Percentiles rank a stretch among this genome's conserved stretches.
These are phyloP conservation scores for Rhinella marina DNA, from an alignment of 2,797 vertebrate genomes.

Conservation along the genomic window DNA sequence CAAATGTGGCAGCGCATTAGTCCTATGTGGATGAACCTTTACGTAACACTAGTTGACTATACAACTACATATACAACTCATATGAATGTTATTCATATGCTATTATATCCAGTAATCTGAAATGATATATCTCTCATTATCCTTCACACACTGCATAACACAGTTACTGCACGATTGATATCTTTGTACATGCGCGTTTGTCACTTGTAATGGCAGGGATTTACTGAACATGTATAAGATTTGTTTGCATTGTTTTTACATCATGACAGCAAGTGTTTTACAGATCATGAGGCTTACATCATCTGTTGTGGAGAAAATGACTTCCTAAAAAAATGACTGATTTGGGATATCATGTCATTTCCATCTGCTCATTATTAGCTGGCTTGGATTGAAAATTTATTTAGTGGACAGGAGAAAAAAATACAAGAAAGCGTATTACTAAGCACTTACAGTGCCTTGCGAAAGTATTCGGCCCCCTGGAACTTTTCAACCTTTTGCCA, in stretches of 20 bases:
- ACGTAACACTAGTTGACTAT: background rate
- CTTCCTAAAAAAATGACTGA: conserved; percentile 2
- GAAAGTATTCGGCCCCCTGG: too few species aligned
- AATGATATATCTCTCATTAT: background rate
- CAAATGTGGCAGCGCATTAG: too few species aligned
- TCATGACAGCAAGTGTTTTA: background rate
- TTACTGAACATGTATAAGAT: conserved; percentile 13
- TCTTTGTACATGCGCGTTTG: background rate
- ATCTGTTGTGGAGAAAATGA: conserved; percentile 7
- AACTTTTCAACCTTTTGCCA: too few species aligned
- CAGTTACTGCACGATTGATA: background rate
- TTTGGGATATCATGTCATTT: conserved; percentile 8
- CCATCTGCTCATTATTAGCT: conserved; percentile 27
- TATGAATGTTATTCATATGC: background rate
- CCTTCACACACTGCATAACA: background rate
- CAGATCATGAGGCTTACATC: background rate
- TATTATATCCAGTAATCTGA: background rate
- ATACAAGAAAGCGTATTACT: background rate
- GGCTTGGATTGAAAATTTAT: background rate
- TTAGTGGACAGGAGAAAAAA: conserved; percentile 6
- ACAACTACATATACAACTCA: background rate
- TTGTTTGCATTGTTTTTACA: conserved; percentile 15
- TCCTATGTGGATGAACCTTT: too few species aligned
- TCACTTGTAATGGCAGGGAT: background rate
- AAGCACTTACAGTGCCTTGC: too few species aligned